phyloP scores from a whole-genome alignment of 2,113 vertebrate genomes.

The Crotalus helleri region DNA sequence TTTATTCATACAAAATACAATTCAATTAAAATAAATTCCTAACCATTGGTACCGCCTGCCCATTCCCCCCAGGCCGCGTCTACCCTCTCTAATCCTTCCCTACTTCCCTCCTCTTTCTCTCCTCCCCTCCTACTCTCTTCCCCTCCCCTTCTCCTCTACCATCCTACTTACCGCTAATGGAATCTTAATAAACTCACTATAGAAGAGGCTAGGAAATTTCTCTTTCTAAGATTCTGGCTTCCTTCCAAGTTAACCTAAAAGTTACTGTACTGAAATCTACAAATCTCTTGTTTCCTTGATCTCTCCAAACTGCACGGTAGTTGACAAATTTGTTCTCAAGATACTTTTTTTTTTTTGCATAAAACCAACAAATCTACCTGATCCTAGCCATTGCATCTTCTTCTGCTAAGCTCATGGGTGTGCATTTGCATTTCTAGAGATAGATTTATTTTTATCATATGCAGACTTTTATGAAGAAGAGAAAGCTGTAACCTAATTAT shows the following conservation, averaged over 20 bases:
- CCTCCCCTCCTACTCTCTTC: no score
- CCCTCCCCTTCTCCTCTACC: no score
- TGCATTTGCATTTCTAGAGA: not conserved
- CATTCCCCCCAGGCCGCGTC: no score
- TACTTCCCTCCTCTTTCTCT: no score
- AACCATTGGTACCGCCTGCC: no score
- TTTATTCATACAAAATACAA: no score
- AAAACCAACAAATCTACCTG: not conserved
- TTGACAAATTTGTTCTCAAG: not conserved
- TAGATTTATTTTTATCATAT: not conserved
- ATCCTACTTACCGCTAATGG: not conserved
- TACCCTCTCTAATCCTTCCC: no score
- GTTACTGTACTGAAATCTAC: not conserved
- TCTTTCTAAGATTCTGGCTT: not conserved
- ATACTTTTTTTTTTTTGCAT: not conserved
- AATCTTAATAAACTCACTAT: not conserved
- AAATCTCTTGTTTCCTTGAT: not conserved
- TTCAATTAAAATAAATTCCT: no score
- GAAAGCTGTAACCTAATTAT: not conserved
- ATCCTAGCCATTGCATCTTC: not conserved
- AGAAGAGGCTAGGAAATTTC: not conserved
- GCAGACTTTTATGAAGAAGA: not conserved
- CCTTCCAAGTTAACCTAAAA: not conserved
- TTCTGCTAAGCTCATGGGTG: not conserved
- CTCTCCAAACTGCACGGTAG: not conserved